These are phyloP conservation scores for Timema podura DNA, from an alignment of 2,888 invertebrate genomes.

Conservation along the genomic window DNA sequence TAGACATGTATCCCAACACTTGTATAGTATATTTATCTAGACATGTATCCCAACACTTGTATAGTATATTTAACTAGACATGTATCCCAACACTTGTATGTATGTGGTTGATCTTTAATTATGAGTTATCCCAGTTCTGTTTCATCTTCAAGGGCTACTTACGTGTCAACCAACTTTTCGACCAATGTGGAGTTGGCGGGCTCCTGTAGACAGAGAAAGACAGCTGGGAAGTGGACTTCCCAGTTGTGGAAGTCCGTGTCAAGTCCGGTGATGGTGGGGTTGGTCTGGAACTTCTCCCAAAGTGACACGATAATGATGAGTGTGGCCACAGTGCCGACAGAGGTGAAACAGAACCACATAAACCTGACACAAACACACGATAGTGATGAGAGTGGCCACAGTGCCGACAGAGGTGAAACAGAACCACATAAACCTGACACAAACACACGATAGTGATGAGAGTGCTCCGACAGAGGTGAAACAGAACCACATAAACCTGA, in stretches of 20 bases:
- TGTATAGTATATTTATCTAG: no score
- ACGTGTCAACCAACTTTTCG: conserved; percentile 36
- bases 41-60: no score
- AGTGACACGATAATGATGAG: conserved; percentile 70
- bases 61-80: no score
- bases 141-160: not conserved
- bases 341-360: conserved; percentile 73
- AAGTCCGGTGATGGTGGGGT: conserved; percentile 71
- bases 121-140: no score
- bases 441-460: no score
- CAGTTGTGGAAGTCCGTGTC: conserved; percentile 79
- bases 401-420: no score
- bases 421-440: no score
- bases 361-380: conserved; percentile 51
- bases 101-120: no score
- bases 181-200: conserved; percentile 52
- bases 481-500: no score
- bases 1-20: no score
- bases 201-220: conserved; percentile 60
- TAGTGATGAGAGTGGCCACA: no score
- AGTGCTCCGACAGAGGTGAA: no score
- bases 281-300: conserved; percentile 80
- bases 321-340: conserved; percentile 63
- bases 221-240: conserved; percentile 71
- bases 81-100: not conserved